Evolutionary conservation across 2,797 vertebrate genomes (phyloP).

Genomic region (Knipowitschia caucasica): DNA sequence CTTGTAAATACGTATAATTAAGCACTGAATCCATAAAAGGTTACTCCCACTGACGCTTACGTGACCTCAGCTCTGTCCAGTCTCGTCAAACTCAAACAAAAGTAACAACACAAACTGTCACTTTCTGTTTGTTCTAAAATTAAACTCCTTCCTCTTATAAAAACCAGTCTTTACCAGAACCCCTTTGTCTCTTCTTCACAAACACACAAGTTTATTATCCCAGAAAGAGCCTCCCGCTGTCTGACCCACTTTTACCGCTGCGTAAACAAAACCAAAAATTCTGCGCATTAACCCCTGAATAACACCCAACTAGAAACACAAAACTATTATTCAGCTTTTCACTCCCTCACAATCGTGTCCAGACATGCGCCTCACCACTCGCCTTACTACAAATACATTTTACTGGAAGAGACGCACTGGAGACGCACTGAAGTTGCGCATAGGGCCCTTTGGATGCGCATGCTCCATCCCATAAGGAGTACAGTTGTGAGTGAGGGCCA

Average conservation of each 20-base stretch:
- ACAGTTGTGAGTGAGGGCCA: constrained; percentile 34
- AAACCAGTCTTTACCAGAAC: neutral
- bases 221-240: neutral
- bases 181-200: neutral
- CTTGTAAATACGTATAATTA: too few species aligned
- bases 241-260: constrained; percentile 23
- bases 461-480: constrained; percentile 45
- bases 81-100: too few species aligned
- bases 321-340: too few species aligned
- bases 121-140: too few species aligned
- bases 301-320: neutral
- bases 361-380: neutral
- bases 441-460: neutral
- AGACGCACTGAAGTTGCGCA: neutral
- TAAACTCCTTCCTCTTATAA: neutral
- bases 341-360: neutral
- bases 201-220: neutral
- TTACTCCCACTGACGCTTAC: too few species aligned
- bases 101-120: too few species aligned
- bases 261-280: constrained; percentile 3
- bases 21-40: too few species aligned
- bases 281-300: constrained; percentile 1
- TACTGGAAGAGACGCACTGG: constrained; percentile 21
- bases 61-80: too few species aligned
- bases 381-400: too few species aligned